phyloP scores from a whole-genome alignment of 37 sponge, comb jelly and placozoan genomes.

The Axinella damicornis region DNA sequence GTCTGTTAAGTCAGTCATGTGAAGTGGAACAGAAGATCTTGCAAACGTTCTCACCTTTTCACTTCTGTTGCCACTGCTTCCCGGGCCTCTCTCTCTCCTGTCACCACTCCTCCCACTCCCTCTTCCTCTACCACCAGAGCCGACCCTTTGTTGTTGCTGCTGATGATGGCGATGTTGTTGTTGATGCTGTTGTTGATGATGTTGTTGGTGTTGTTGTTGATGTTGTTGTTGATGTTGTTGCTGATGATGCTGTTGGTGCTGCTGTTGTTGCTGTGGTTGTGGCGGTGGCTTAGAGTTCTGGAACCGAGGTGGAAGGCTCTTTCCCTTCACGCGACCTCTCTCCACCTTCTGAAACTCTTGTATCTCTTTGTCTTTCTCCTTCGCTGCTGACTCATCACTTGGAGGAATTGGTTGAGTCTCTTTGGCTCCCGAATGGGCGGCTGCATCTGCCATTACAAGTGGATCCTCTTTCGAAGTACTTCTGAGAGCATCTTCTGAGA shows the following conservation, averaged over 20 bases:
- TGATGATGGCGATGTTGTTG: too few species aligned
- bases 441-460: too few species aligned
- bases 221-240: background rate
- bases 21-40: background rate
- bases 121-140: conserved; percentile 12
- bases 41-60: background rate
- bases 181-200: too few species aligned
- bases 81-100: background rate
- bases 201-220: too few species aligned
- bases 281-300: background rate
- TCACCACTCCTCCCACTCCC: background rate
- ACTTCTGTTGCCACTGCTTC: background rate
- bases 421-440: too few species aligned
- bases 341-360: background rate
- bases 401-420: background rate
- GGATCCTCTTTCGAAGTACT: too few species aligned
- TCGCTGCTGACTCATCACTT: background rate
- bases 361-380: background rate
- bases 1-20: too few species aligned
- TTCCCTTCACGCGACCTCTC: background rate
- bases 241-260: background rate
- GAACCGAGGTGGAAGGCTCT: conserved; percentile 17
- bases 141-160: background rate
- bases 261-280: too few species aligned
- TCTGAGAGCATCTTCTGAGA: too few species aligned